These are phyloP conservation scores for Fopius arisanus DNA, from an alignment of 1,140 invertebrate genomes.

Conservation along the genomic window DNA sequence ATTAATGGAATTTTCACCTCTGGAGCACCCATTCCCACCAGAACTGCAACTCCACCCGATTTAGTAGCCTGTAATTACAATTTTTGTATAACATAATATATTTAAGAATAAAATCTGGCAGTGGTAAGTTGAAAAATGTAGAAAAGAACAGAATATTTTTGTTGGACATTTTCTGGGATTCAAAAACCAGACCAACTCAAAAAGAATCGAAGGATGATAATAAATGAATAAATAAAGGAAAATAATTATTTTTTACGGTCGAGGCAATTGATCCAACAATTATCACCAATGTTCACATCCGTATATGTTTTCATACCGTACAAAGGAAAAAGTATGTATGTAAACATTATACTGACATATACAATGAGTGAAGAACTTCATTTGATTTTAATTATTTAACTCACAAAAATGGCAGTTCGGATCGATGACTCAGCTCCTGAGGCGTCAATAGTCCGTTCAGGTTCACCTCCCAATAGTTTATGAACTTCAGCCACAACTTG, in stretches of 20 bases:
- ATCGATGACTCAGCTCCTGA: conserved; percentile 84
- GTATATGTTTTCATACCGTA: too few species aligned
- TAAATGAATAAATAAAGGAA: too few species aligned
- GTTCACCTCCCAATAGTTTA: conserved; percentile 71
- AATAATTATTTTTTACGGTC: too few species aligned
- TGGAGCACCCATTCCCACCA: conserved; percentile 85
- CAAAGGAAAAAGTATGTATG: too few species aligned
- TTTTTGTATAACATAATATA: not conserved
- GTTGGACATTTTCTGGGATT: too few species aligned
- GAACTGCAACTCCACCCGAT: conserved; percentile 81
- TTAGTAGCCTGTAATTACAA: conserved; percentile 68
- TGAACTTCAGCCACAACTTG: conserved; percentile 72
- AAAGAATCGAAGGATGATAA: too few species aligned
- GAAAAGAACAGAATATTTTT: too few species aligned
- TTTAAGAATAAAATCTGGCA: conserved; percentile 61
- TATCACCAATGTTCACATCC: too few species aligned
- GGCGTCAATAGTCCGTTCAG: conserved; percentile 87
- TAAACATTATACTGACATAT: too few species aligned
- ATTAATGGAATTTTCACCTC: conserved; percentile 85
- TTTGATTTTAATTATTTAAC: conserved; percentile 40
- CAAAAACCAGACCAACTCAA: too few species aligned
- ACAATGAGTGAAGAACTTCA: conserved; percentile 20
- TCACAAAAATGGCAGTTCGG: conserved; percentile 78
- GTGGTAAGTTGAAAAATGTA: conserved; percentile 10
- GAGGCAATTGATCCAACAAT: too few species aligned